Base-by-base conservation (phyloP, 2,888 invertebrate genomes). In the Campoplex capitator region DNA sequence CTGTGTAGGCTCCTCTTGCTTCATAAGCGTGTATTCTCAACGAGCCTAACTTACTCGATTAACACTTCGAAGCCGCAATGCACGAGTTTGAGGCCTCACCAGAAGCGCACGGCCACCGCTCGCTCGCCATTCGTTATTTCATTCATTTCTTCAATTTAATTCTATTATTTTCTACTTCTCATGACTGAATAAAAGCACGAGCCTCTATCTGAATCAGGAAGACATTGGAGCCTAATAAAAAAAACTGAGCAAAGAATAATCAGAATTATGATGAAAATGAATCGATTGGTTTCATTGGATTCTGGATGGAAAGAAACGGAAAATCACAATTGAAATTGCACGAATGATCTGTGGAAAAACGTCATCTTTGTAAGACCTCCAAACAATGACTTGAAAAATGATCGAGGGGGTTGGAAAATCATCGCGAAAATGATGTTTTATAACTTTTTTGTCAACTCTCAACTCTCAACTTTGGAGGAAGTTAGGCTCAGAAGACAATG, bases 1-100 rank as follows among this genome's bases (percentile, higher is more conserved):
- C 54, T 28, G 13, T 23, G 54, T 56, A 23, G 58, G 62, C 74
- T 35, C 65, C 71, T 23, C 18, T 48, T 45, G 58, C 13, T 58
- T 58, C 9, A 2, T 28, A 13, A 28, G 13, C 28, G 28, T 58
- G 67, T 79, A 79, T 77, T 51, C 58, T 76, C 62, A 84, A 80
- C 75, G 42, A 68, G 79, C 58, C 76, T 56, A 89, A 89, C 88
- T 88, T 88, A 90, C 86, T 89, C 89, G 89, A 90, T 89, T 89
- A 90, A 75, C 82, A 73, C 87, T 75, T 71, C 54, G 88, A 88
- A 90, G 90, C 84, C 88, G 77, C 78, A 70, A 68, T 13, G 18
- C 68, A 89, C 86, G 73, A 51, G 84, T 65, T 85, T 91, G 84
- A 91, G 48, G 87, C 84, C 23, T 58, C 4, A 28, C 56, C 23